Conservation (phyloP, 2,113 vertebrate genomes). For the Sylvia atricapilla region DNA sequence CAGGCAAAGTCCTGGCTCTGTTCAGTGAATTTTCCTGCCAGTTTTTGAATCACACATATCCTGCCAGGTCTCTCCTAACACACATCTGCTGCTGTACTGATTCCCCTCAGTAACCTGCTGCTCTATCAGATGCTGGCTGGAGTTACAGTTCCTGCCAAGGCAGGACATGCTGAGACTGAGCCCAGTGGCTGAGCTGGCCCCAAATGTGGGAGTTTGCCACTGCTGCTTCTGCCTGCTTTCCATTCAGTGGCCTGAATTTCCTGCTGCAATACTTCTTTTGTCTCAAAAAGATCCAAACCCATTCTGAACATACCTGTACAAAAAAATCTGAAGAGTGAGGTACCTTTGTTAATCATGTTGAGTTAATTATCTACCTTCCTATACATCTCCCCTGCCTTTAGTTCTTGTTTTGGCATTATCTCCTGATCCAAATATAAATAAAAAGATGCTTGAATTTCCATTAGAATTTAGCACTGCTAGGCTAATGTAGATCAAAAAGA, state of each 20-base stretch:
- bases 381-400: fast-evolving
- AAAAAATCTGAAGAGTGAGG: not conserved
- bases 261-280: not conserved
- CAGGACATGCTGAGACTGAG: not conserved
- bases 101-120: not conserved
- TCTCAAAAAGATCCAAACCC: not conserved
- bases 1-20: not conserved
- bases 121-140: constrained; percentile 26
- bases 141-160: not conserved
- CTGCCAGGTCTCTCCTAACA: constrained; percentile 1
- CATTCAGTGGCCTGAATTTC: not conserved
- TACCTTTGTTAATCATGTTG: not conserved
- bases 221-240: not conserved
- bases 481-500: not conserved
- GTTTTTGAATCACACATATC: not conserved
- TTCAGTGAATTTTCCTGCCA: not conserved
- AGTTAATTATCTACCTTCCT: not conserved
- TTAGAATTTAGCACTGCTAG: not conserved
- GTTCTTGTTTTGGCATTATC: not conserved
- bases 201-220: not conserved
- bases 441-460: not conserved
- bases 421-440: not conserved
- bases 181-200: not conserved
- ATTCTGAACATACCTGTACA: not conserved
- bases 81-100: constrained; percentile 16